Evolutionary conservation across 2,797 vertebrate species (phyloP).

Genomic region (Ciconia nigra): DNA sequence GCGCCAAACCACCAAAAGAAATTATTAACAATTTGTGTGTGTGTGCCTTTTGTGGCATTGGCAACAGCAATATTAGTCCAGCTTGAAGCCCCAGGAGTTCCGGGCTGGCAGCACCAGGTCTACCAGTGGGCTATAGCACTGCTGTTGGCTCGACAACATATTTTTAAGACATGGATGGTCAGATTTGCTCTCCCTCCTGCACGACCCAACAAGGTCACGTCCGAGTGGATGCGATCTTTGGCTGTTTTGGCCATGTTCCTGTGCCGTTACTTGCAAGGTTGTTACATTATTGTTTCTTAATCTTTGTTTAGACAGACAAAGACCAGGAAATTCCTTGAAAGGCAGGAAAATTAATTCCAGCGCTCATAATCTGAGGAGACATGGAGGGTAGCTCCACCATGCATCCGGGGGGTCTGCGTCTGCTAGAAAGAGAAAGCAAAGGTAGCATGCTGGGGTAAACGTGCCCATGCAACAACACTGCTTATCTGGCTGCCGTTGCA

Average conservation of each 20-base stretch:
- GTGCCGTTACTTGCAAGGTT: not conserved
- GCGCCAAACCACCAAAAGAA: constrained; percentile 48
- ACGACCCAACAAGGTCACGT: not conserved
- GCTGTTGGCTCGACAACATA: not conserved
- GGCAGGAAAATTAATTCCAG: not conserved
- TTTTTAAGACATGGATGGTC: not conserved
- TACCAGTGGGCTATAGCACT: not conserved
- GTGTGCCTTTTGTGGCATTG: not conserved
- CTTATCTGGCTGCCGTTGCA: not conserved
- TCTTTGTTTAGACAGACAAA: not conserved
- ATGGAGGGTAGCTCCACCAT: not conserved
- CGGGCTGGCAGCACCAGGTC: not conserved
- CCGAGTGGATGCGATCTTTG: not conserved
- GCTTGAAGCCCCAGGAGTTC: not conserved
- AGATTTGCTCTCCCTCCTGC: not conserved
- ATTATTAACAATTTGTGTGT: not conserved
- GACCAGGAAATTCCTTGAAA: not conserved
- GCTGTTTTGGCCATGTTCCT: not conserved
- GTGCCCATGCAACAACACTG: not conserved
- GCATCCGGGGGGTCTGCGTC: not conserved
- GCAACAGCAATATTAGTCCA: not conserved
- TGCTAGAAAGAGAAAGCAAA: not conserved
- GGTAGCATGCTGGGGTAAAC: not conserved
- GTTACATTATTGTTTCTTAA: not conserved
- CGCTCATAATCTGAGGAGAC: not conserved